Percentiles rank a stretch among this genome's conserved stretches.
Conservation (phyloP, 2,888 invertebrate genomes). For the Microctonus aethiopoides region DNA sequence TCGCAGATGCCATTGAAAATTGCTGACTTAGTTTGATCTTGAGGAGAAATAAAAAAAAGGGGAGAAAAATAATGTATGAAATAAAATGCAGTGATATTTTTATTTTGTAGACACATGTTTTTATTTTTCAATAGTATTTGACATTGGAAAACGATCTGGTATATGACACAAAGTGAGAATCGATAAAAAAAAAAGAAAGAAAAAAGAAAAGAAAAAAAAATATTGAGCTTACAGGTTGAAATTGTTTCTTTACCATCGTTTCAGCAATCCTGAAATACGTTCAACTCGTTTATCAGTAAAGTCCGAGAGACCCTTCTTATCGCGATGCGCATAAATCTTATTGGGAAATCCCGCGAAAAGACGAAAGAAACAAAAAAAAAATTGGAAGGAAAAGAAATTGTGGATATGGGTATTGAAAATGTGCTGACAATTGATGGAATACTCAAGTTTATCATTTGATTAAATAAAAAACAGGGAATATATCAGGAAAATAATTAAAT, state of each 20-base stretch:
- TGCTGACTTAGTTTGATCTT: neutral
- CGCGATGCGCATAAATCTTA: slow-evolving; percentile 27
- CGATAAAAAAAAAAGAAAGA: neutral
- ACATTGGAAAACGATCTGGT: neutral
- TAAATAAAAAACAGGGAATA: neutral
- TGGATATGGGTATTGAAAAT: neutral
- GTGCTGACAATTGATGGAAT: neutral
- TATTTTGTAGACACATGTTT: neutral
- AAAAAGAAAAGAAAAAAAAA: neutral
- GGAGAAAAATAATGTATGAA: neutral
- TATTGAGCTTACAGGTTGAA: slow-evolving; percentile 10
- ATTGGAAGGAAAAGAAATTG: neutral
- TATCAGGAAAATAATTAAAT: neutral
- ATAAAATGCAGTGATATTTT: too few species aligned
- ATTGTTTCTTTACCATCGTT: slow-evolving; percentile 24
- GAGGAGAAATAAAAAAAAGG: neutral
- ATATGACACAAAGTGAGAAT: slow-evolving; percentile 3
- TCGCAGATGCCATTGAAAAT: neutral
- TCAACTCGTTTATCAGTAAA: slow-evolving; percentile 24
- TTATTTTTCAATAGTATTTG: neutral
- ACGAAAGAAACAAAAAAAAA: slow-evolving; percentile 14
- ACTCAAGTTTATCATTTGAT: neutral
- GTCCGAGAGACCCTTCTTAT: slow-evolving; percentile 25
- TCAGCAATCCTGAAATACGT: slow-evolving; percentile 20
- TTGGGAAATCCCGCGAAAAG: slow-evolving; percentile 12